A percentile compares a stretch with the other conserved stretches of the same genome.
Evolutionary conservation across 2,797 vertebrate genomes (phyloP).

Genomic region (Xiphophorus birchmanni): DNA sequence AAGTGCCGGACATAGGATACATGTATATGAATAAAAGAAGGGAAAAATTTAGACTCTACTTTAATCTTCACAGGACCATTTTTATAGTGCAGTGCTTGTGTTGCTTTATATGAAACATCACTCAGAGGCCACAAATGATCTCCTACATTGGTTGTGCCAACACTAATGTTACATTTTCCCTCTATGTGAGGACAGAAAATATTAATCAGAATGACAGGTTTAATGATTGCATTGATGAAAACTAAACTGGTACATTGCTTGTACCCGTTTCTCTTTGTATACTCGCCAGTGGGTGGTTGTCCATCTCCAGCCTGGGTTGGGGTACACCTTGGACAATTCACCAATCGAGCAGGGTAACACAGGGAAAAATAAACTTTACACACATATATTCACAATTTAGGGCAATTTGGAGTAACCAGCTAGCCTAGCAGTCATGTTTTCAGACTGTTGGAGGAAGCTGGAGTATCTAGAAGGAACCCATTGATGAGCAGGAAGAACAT

Average conservation of each 20-base stretch:
- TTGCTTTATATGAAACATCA: not conserved
- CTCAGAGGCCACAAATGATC: not conserved
- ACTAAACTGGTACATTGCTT: not conserved
- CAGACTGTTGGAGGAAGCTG: not conserved
- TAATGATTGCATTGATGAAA: not conserved
- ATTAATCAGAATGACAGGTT: not conserved
- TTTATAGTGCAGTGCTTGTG: not conserved
- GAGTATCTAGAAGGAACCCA: not conserved
- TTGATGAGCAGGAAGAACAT: not conserved
- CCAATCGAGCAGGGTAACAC: not conserved
- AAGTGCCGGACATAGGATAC: not conserved
- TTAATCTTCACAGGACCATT: constrained; percentile 11
- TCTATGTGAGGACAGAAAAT: not conserved
- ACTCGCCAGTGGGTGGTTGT: not conserved
- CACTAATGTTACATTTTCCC: not conserved
- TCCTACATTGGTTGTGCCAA: not conserved
- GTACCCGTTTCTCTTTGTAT: not conserved
- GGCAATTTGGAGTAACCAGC: not conserved
- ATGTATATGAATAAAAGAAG: not conserved
- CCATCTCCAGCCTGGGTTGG: not conserved
- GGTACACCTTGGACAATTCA: not conserved
- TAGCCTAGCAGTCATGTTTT: not conserved
- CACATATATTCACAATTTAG: not conserved
- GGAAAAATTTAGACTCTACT: constrained; percentile 11
- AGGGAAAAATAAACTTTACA: not conserved